Conservation (phyloP, 2,113 vertebrate genomes). For the Penelope pileata region DNA sequence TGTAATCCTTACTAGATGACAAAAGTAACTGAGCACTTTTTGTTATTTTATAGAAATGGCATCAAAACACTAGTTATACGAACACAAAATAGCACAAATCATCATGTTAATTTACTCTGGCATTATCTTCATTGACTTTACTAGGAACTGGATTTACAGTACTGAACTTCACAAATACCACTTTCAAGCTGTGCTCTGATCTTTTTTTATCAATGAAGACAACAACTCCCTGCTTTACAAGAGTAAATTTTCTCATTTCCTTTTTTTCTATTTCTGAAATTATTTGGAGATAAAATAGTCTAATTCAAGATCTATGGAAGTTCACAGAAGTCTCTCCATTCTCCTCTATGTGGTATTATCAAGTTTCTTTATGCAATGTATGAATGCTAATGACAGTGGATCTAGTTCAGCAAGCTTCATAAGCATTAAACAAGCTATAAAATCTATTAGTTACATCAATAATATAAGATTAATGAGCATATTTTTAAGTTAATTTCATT, state of each 20-base stretch:
- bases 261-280: background rate
- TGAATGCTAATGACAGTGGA: background rate
- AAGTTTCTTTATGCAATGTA: background rate
- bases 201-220: background rate
- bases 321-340: background rate
- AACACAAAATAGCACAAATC: background rate
- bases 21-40: background rate
- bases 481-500: background rate
- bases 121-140: background rate
- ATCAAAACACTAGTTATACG: background rate
- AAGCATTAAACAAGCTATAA: background rate
- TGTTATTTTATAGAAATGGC: background rate
- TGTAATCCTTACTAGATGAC: background rate
- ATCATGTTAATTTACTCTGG: slow-evolving; percentile 1
- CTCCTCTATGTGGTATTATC: background rate
- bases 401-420: background rate
- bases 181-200: background rate
- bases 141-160: background rate
- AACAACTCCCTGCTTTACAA: background rate
- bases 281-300: background rate
- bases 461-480: background rate
- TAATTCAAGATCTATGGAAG: background rate
- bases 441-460: background rate
- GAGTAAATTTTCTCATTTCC: background rate
- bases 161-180: background rate